Base-by-base conservation (phyloP, 2,888 invertebrate genomes). In the Limnephilus marmoratus region DNA sequence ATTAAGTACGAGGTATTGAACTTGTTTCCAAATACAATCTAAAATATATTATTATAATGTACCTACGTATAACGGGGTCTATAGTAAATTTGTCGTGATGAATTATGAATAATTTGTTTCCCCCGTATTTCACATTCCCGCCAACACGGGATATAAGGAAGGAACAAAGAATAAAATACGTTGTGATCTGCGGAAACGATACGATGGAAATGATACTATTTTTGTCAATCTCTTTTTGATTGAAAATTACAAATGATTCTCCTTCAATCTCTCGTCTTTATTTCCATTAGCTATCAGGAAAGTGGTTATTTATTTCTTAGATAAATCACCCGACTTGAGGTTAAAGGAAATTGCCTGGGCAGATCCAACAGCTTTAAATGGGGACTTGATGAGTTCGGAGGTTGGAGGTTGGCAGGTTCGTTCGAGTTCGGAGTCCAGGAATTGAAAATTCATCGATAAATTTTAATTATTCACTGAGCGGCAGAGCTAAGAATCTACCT, bases 361-460 rank as follows among this genome's bases (percentile, higher is more conserved):
- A 31, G 68, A 68, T 88, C 88, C 18, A 53, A 68, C 24, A 87
- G 87, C 87, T 87, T 87, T 53, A 81, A 49, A 82, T 34, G 29
- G 82, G n/a, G 90, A 90, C 82, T 90, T 90, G 90, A 90, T 82
- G 90, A 90, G 90, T 90, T 68, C 68, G 68, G 24, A 18, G 68
- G 68, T 68, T 18, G 18, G 53, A 24, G 18, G 18, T 90, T 82
- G 29, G 37, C 81, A 15, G 45, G 90, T 41, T 90, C n/a, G 81
- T 45, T 90, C 34, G 45, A 29, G 81, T 45, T 90, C 34, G 45
- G 41, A n/a, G 53, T 49, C n/a, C 24, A 82, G 34, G 29, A 9
- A 49, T 41, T 90, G 82, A 82, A 90, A 90, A 90, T 90, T 45
- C 82, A 90, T 31, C 81, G 29, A 81, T 81, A 90, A 81, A 90